Conservation (phyloP, 1,140 invertebrate genomes). For the Danaus melanippus region DNA sequence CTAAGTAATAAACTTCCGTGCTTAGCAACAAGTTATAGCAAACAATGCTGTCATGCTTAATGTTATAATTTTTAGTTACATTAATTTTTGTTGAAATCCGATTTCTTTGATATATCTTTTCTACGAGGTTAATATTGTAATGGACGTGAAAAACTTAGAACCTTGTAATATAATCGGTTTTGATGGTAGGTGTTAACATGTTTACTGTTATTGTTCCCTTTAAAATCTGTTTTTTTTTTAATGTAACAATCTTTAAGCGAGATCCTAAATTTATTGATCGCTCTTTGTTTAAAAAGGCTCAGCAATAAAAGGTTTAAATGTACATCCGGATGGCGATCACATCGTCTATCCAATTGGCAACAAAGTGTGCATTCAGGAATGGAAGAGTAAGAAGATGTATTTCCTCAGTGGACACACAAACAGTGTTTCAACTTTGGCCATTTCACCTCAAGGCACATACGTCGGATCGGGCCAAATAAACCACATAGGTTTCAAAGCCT, state of each 20-base stretch:
- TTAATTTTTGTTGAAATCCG: constrained; percentile 1
- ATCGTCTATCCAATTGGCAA: constrained; percentile 89
- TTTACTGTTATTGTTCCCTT: no score
- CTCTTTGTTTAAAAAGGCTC: constrained; percentile 70
- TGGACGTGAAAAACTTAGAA: constrained; percentile 74
- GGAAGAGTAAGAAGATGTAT: constrained; percentile 78
- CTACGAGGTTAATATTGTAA: constrained; percentile 11
- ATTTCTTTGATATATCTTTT: constrained; percentile 2
- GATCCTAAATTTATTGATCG: no score
- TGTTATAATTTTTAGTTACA: constrained; percentile 17
- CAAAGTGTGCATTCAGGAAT: constrained; percentile 86
- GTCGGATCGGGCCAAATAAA: constrained; percentile 92
- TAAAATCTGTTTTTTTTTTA: no score
- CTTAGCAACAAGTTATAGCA: constrained; percentile 13
- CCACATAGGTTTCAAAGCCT: constrained; percentile 91
- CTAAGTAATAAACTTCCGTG: no score
- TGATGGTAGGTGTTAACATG: constrained; percentile 73
- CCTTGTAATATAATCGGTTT: constrained; percentile 81
- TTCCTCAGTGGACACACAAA: constrained; percentile 90
- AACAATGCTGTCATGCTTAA: constrained; percentile 14
- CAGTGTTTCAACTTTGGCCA: constrained; percentile 83
- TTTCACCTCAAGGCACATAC: constrained; percentile 84
- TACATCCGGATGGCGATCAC: constrained; percentile 84
- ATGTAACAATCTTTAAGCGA: no score
- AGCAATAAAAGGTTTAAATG: constrained; percentile 78